Conservation (phyloP, 2,797 vertebrate species). For the Falco rusticolus region DNA sequence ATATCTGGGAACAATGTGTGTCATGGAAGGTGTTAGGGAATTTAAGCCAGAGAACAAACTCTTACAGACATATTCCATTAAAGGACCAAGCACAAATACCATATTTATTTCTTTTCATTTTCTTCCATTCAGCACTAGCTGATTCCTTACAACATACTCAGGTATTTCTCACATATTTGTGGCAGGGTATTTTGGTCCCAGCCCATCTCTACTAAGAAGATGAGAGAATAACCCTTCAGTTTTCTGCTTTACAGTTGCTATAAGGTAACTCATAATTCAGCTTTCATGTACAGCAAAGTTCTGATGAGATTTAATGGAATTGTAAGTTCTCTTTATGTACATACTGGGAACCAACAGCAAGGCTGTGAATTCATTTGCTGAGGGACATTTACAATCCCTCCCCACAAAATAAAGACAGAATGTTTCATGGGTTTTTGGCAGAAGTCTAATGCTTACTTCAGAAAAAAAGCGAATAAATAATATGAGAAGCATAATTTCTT, state of each 20-base stretch:
- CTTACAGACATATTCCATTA: not conserved
- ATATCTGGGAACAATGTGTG: not conserved
- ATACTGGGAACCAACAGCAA: conserved; percentile 49
- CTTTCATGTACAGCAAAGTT: conserved; percentile 39
- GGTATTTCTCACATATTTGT: not conserved
- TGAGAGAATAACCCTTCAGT: conserved; percentile 56
- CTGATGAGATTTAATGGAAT: conserved; percentile 61
- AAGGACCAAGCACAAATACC: not conserved
- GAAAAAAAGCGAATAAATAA: conserved; percentile 30
- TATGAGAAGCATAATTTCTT: not conserved
- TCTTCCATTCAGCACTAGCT: not conserved
- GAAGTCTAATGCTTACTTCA: conserved; percentile 36
- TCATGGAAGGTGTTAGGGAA: not conserved
- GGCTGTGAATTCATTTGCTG: conserved; percentile 56
- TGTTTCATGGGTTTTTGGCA: not conserved
- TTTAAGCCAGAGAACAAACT: not conserved
- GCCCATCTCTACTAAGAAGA: conserved; percentile 22
- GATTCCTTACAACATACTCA: not conserved
- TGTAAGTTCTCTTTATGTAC: conserved; percentile 60
- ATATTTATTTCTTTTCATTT: not conserved
- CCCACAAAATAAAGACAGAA: conserved; percentile 22
- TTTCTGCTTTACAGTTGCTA: conserved; percentile 46
- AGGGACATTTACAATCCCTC: conserved; percentile 28
- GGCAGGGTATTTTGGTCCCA: conserved; percentile 2
- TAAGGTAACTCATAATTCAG: conserved; percentile 67